Base-by-base conservation (phyloP, 2,113 vertebrate species). In the Fregata magnificens region DNA sequence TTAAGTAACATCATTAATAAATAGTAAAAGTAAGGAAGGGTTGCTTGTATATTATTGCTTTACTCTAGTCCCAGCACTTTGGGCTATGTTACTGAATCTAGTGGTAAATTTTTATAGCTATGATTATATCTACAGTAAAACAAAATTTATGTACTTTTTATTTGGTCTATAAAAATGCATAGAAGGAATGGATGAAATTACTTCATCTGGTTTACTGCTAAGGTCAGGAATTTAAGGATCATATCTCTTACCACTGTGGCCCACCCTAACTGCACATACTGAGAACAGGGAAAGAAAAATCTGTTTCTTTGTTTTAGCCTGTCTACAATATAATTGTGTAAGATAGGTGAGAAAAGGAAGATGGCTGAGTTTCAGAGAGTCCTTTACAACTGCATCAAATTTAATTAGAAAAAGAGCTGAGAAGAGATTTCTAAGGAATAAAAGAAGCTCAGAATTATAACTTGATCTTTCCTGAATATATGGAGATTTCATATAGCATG, bases 31-130 rank as follows among this genome's bases (percentile, higher is more conserved):
- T 55, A 84, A 80, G 53, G 36, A 84, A 74, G 31, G 32, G 3
- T 26, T 79, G 29, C 32, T 83, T 85, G 22, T 13, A 71, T 74
- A 67, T 81, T 89, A 78, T 81, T 86, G 32, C 38, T 94, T 74
- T 76, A n/a, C 73, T 92, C 26, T 88, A 83, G 29, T 82, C 80
- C n/a, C 29, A 76, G 56, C 10, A 82, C 24, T 96, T 88, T 66
- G 36, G 67, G 53, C 59, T 95, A 69, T 73, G 86, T 61, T 97
- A 95, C 65, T 81, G 92, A 96, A 82, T 82, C 82, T 66, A 92
- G 79, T 66, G n/a, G 87, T 98, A 97, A 73, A 28, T 87, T 97
- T 97, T 98, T 95, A 97, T 74, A 86, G 87, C 61, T 89, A 58
- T 90, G 71, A 95, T 93, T 79, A 96, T 79, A 89, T 63, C 90